These are phyloP conservation scores for Ctena decussata DNA, from an alignment of 2,888 invertebrate genomes.

Conservation along the genomic window DNA sequence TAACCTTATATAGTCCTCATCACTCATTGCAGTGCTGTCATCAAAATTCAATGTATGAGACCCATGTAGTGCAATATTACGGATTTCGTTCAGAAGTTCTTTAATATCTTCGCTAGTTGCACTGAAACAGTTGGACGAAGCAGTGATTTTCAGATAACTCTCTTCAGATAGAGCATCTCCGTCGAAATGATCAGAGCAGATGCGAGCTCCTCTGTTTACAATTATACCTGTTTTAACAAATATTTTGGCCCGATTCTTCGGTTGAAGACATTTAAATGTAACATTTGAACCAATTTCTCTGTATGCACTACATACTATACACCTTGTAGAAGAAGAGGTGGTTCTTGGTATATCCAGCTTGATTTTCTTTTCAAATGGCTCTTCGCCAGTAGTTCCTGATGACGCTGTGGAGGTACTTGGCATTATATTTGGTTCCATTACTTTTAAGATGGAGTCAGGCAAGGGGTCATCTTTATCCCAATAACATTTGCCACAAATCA, in stretches of 20 bases:
- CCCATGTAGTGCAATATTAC: slow-evolving; percentile 4
- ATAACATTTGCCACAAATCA: not conserved
- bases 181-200: not conserved
- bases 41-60: slow-evolving; percentile 36
- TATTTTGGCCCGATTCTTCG: not conserved
- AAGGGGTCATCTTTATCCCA: not conserved
- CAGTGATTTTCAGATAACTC: slow-evolving; percentile 5
- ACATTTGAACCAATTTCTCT: slow-evolving; percentile 39
- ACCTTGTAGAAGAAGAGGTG: not conserved
- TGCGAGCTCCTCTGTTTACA: slow-evolving; percentile 2
- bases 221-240: not conserved
- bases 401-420: not conserved
- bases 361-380: not conserved
- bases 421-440: not conserved
- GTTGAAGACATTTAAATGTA: not conserved
- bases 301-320: slow-evolving; percentile 15
- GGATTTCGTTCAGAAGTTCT: not conserved
- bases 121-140: not conserved
- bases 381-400: not conserved
- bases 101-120: not conserved
- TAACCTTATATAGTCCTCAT: slow-evolving; percentile 11
- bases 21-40: slow-evolving; percentile 9
- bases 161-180: slow-evolving; percentile 9
- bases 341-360: not conserved
- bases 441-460: not conserved